A percentile compares a stretch with the other conserved stretches of the same genome.
These are phyloP conservation scores for Orthosia gracilis DNA, from an alignment of 2,888 invertebrate species.

Conservation along the genomic window DNA sequence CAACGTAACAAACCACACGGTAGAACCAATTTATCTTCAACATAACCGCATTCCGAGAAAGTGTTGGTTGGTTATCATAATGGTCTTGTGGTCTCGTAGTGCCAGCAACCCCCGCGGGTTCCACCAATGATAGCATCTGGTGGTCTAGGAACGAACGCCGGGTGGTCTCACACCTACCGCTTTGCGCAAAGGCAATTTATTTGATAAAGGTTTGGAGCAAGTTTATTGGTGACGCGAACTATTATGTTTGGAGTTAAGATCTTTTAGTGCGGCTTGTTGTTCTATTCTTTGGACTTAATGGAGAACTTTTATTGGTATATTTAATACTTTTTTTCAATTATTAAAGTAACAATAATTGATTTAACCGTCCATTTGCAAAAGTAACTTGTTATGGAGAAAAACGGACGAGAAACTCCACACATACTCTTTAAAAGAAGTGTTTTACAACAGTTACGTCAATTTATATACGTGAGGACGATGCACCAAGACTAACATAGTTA, in stretches of 20 bases:
- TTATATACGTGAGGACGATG: no score
- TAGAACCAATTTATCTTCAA: constrained; percentile 39
- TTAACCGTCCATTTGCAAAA: no score
- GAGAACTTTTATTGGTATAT: background rate
- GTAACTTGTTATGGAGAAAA: no score
- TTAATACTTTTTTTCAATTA: background rate
- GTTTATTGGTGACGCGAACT: constrained; percentile 32
- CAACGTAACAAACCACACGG: constrained; percentile 28
- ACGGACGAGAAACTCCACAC: no score
- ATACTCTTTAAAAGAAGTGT: no score
- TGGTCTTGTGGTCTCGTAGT: constrained; percentile 20
- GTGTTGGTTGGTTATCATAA: constrained; percentile 44
- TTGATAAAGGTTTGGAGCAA: constrained; percentile 17
- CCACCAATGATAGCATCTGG: constrained; percentile 49
- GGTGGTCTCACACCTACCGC: constrained; percentile 51
- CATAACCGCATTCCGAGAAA: constrained; percentile 52
- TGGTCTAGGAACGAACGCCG: constrained; percentile 40
- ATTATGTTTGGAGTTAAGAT: constrained; percentile 26
- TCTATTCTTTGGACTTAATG: background rate
- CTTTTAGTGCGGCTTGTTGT: background rate
- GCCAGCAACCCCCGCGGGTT: constrained; percentile 47
- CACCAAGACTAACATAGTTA: no score
- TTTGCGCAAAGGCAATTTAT: constrained; percentile 49
- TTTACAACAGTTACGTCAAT: no score
- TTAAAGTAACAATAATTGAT: no score